These are phyloP conservation scores for Corticium candelabrum DNA, from an alignment of 37 sponge, comb jelly and placozoan genomes.

Conservation along the genomic window DNA sequence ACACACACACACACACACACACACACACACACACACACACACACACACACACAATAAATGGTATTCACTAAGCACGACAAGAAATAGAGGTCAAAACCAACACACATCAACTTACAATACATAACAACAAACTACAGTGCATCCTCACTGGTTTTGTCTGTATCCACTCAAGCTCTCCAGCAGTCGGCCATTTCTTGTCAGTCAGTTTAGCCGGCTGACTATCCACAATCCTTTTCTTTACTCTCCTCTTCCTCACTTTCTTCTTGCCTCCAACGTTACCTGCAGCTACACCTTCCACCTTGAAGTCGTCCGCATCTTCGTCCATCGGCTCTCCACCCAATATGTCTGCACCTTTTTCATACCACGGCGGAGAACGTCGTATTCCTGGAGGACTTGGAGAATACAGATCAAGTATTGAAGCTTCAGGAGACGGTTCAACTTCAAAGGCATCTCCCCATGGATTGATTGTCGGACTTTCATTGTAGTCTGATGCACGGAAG, in stretches of 20 bases:
- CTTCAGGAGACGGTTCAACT: background rate
- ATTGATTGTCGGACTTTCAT: background rate
- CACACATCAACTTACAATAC: background rate
- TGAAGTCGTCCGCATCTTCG: background rate
- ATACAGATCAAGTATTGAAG: background rate
- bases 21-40: too few relatives aligned
- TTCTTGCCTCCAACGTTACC: too few relatives aligned
- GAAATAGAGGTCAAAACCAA: background rate
- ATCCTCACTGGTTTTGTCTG: constrained; percentile 23
- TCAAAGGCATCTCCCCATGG: background rate
- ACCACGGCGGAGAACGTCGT: background rate
- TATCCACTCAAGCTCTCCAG: constrained; percentile 30
- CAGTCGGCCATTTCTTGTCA: constrained; percentile 29
- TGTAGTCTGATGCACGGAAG: background rate
- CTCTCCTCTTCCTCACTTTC: background rate
- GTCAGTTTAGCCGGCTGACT: background rate
- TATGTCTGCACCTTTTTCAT: background rate
- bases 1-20: too few relatives aligned
- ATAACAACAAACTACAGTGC: too few relatives aligned
- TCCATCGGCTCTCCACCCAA: background rate
- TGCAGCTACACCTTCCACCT: too few relatives aligned
- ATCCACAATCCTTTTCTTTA: background rate
- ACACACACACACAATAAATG: constrained; percentile 11
- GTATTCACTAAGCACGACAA: too few relatives aligned
- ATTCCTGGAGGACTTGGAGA: background rate